phyloP scores from a whole-genome alignment of 2,797 vertebrate species.

The Heterohyrax brucei region DNA sequence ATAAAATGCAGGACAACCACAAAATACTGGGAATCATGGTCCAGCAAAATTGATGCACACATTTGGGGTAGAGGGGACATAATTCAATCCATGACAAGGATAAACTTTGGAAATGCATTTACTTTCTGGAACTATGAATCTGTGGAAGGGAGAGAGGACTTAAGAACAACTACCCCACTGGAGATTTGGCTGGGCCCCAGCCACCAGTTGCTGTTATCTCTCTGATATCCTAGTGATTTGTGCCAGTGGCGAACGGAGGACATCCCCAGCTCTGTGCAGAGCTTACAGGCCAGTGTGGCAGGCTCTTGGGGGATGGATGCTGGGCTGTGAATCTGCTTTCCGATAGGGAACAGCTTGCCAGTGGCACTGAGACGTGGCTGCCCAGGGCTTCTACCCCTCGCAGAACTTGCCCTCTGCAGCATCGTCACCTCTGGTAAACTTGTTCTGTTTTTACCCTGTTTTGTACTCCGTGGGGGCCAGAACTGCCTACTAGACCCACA shows the following conservation, averaged over 20 bases:
- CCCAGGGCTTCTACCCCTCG: neutral
- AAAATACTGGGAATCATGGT: no score
- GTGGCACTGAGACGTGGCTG: fast-evolving
- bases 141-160: neutral
- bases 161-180: no score
- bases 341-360: neutral
- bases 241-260: neutral
- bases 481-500: neutral
- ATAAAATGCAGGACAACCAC: no score
- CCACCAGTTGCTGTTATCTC: no score
- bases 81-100: neutral
- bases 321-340: neutral
- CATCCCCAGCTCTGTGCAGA: neutral
- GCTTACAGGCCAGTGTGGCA: neutral
- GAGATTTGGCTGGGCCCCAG: neutral
- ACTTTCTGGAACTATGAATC: neutral
- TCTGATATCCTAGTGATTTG: no score
- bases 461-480: neutral
- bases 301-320: fast-evolving
- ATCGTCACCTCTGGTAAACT: neutral
- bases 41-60: no score
- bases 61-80: no score
- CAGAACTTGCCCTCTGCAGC: neutral
- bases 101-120: neutral
- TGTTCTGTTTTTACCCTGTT: neutral